A percentile compares a stretch with the other conserved stretches of the same genome.
Evolutionary conservation across 2,797 vertebrate genomes (phyloP).

Genomic region (Pseudochaenichthys georgianus): DNA sequence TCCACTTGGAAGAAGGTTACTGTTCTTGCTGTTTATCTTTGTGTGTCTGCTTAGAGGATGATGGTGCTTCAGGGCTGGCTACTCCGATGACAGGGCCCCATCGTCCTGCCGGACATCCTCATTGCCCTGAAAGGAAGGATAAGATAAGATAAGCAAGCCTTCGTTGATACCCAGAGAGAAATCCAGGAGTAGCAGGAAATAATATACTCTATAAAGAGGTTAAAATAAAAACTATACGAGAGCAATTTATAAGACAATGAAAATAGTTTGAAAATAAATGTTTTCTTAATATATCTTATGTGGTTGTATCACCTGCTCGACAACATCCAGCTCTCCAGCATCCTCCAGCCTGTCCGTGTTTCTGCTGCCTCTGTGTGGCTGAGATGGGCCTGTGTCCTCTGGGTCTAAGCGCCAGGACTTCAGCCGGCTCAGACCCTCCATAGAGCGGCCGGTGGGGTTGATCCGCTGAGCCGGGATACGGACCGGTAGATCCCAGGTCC

Average conservation of each 20-base stretch:
- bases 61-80: not conserved
- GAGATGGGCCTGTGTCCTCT: constrained; percentile 11
- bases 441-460: constrained; percentile 80
- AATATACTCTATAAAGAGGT: no score
- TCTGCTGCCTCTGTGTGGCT: constrained; percentile 36
- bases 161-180: not conserved
- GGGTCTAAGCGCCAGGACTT: constrained; percentile 62
- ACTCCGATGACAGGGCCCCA: not conserved
- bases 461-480: constrained; percentile 63
- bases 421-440: constrained; percentile 73
- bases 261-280: not conserved
- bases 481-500: constrained; percentile 83
- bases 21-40: not conserved
- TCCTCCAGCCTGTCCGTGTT: constrained; percentile 6
- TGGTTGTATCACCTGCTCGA: no score
- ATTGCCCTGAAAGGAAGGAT: constrained; percentile 27
- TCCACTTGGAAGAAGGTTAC: constrained; percentile 8
- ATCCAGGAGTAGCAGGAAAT: not conserved
- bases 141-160: no score
- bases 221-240: not conserved
- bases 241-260: not conserved
- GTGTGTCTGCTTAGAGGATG: constrained; percentile 2
- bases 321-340: not conserved
- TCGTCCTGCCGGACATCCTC: not conserved
- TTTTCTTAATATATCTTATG: no score